These are phyloP conservation scores for Nesospiza acunhae DNA, from an alignment of 2,113 vertebrate species.

Conservation along the genomic window DNA sequence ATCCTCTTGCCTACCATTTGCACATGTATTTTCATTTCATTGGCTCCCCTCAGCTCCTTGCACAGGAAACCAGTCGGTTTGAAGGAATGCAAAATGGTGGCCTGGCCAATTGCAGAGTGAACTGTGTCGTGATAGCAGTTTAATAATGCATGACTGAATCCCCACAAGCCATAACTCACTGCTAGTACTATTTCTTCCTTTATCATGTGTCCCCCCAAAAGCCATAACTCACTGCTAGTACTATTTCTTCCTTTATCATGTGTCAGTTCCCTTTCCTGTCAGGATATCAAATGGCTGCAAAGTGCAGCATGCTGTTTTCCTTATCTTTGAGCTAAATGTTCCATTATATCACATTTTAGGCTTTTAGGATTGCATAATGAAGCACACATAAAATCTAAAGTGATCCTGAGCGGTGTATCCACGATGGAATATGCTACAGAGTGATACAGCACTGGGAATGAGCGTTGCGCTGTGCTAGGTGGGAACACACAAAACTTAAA, in stretches of 20 bases:
- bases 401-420: background rate
- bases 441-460: background rate
- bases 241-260: conserved; percentile 12
- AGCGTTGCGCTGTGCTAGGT: background rate
- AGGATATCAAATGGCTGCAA: conserved; percentile 53
- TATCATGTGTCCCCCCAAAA: background rate
- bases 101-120: background rate
- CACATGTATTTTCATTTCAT: background rate
- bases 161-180: background rate
- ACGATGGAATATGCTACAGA: background rate
- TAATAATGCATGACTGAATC: conserved; percentile 37
- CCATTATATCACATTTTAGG: conserved; percentile 33
- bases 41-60: background rate
- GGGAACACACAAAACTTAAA: background rate
- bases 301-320: background rate
- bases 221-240: background rate
- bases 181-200: background rate
- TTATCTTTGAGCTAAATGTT: conserved; percentile 52
- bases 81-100: conserved; percentile 31
- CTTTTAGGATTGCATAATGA: conserved; percentile 28
- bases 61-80: background rate
- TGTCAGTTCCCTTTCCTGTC: conserved; percentile 53
- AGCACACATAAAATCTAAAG: background rate
- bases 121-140: background rate
- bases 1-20: background rate